phyloP scores from a whole-genome alignment of 2,888 invertebrate genomes.

The Macroteleia sp. region DNA sequence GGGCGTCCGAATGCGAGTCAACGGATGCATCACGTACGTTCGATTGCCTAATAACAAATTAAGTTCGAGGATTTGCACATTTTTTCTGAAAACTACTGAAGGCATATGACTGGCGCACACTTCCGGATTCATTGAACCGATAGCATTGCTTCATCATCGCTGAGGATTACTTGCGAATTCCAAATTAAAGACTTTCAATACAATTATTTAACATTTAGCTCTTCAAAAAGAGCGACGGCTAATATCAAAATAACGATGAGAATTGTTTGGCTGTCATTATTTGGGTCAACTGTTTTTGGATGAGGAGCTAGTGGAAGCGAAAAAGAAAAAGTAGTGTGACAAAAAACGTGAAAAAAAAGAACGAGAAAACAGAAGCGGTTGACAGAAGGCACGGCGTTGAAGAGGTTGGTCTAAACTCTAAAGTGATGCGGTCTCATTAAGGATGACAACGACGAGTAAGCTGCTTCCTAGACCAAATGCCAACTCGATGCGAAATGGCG shows the following conservation, averaged over 20 bases:
- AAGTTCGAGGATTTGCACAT: constrained; percentile 56
- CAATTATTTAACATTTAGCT: too few relatives aligned
- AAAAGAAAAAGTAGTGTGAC: constrained; percentile 55
- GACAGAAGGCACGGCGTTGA: constrained; percentile 73
- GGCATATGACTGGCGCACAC: too few relatives aligned
- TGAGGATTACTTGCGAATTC: too few relatives aligned
- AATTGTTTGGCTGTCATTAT: constrained; percentile 50
- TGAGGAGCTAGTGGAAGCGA: constrained; percentile 32
- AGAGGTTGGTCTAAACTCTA: constrained; percentile 67
- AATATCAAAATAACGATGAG: constrained; percentile 2
- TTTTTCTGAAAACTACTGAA: constrained; percentile 26
- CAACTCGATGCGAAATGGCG: constrained; percentile 72
- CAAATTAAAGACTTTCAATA: too few relatives aligned
- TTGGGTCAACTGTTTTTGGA: constrained; percentile 63
- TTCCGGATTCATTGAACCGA: too few relatives aligned
- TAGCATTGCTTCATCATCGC: too few relatives aligned
- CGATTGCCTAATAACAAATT: constrained; percentile 66
- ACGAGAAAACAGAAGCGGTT: constrained; percentile 68
- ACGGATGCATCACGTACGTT: constrained; percentile 60
- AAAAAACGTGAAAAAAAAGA: constrained; percentile 48
- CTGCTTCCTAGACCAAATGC: constrained; percentile 78
- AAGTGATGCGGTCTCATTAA: constrained; percentile 77
- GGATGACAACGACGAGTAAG: constrained; percentile 75
- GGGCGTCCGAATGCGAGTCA: constrained; percentile 61
- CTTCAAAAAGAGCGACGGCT: too few relatives aligned